These are phyloP conservation scores for Rugalucina vietnamica DNA, from an alignment of 2,888 invertebrate genomes.

Conservation along the genomic window DNA sequence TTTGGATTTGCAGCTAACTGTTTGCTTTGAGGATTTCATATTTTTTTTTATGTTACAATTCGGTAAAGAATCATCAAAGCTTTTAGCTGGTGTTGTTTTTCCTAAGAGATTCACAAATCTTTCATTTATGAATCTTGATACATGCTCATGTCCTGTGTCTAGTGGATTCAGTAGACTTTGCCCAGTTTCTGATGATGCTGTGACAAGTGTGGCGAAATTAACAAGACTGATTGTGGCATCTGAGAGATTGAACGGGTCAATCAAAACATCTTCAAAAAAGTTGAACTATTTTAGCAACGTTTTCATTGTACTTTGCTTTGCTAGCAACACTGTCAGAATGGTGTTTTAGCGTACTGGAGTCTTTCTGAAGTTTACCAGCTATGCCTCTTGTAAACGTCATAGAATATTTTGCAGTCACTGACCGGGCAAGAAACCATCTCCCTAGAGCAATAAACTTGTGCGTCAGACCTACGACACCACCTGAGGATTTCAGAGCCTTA, in stretches of 20 bases:
- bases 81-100: no score
- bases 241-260: neutral
- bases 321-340: neutral
- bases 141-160: neutral
- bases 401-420: constrained; percentile 23
- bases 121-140: neutral
- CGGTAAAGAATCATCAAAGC: neutral
- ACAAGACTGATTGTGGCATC: neutral
- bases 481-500: constrained; percentile 20
- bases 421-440: constrained; percentile 35
- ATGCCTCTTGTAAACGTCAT: constrained; percentile 2
- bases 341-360: neutral
- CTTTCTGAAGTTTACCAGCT: no score
- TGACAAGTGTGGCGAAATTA: neutral
- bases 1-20: no score
- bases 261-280: neutral
- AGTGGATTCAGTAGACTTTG: neutral
- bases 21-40: no score
- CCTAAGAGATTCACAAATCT: neutral
- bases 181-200: neutral
- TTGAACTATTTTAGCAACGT: neutral
- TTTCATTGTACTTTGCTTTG: neutral
- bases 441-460: constrained; percentile 24
- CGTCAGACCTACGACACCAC: constrained; percentile 32
- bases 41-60: neutral